These are phyloP conservation scores for Suillia variegata DNA, from an alignment of 2,888 invertebrate species.

Conservation along the genomic window DNA sequence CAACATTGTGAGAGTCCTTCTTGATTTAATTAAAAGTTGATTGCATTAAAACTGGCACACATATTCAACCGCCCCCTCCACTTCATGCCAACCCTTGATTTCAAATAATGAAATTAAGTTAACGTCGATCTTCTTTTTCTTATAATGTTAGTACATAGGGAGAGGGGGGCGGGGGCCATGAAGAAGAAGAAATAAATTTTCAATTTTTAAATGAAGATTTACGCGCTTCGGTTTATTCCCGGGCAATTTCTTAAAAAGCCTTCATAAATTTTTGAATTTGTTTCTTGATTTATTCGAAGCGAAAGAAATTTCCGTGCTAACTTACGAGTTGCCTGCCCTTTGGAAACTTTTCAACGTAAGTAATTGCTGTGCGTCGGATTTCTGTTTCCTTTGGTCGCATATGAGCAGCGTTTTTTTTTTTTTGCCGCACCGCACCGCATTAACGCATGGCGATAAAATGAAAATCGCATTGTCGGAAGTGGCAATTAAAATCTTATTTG, in stretches of 20 bases:
- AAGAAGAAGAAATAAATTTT: too few species aligned
- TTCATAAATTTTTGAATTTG: background rate
- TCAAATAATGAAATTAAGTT: background rate
- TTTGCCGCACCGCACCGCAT: background rate
- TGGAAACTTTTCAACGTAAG: background rate
- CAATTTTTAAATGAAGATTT: background rate
- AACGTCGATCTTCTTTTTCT: background rate
- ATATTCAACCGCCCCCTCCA: too few species aligned
- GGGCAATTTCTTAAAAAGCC: background rate
- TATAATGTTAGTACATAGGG: too few species aligned
- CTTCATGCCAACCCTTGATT: background rate
- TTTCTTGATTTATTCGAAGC: background rate
- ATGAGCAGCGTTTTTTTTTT: background rate
- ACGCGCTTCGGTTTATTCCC: background rate
- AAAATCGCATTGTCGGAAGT: conserved; percentile 43
- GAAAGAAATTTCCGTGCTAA: background rate
- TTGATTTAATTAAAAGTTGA: conserved; percentile 4
- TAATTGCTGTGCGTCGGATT: background rate
- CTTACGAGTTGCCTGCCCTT: background rate
- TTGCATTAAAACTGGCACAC: background rate
- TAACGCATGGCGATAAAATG: conserved; percentile 27
- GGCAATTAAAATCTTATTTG: conserved; percentile 53
- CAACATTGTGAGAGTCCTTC: too few species aligned
- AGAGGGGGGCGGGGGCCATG: background rate
- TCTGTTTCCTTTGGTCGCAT: background rate